Evolutionary conservation across 2,113 vertebrate species (phyloP).

Genomic region (Hemibagrus wyckioides): DNA sequence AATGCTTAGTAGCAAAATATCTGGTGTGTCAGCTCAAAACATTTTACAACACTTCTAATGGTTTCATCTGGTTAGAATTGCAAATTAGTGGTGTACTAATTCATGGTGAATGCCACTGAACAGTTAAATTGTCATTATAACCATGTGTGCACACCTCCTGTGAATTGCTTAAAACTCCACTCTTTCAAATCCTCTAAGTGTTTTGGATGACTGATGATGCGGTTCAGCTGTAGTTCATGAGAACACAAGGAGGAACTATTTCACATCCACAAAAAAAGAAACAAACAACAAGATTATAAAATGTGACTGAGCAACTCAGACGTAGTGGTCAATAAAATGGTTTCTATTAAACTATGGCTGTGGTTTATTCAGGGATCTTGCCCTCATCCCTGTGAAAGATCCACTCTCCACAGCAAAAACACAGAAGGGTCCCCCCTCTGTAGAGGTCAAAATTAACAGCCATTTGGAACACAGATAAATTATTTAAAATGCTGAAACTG

Average conservation of each 20-base stretch:
- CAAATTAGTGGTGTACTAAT: constrained; percentile 17
- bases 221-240: constrained; percentile 36
- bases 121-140: constrained; percentile 24
- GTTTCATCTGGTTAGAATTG: constrained; percentile 9
- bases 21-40: not conserved
- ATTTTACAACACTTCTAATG: constrained; percentile 2
- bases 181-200: constrained; percentile 11
- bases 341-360: not conserved
- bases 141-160: constrained; percentile 33
- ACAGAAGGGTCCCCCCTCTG: not conserved
- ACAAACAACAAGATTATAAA: constrained; percentile 14
- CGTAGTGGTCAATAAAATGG: constrained; percentile 13
- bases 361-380: not conserved
- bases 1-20: constrained; percentile 8
- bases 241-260: constrained; percentile 25
- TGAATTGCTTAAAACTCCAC: constrained; percentile 12
- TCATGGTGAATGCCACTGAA: not conserved
- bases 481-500: not conserved
- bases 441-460: not conserved
- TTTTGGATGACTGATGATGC: constrained; percentile 36
- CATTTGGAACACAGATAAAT: not conserved
- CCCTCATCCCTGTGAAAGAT: not conserved
- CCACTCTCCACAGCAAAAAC: not conserved
- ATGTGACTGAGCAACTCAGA: constrained; percentile 8
- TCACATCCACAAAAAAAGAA: constrained; percentile 23